These are phyloP conservation scores for Cherax destructor DNA, from an alignment of 1,140 invertebrate species.

Conservation along the genomic window DNA sequence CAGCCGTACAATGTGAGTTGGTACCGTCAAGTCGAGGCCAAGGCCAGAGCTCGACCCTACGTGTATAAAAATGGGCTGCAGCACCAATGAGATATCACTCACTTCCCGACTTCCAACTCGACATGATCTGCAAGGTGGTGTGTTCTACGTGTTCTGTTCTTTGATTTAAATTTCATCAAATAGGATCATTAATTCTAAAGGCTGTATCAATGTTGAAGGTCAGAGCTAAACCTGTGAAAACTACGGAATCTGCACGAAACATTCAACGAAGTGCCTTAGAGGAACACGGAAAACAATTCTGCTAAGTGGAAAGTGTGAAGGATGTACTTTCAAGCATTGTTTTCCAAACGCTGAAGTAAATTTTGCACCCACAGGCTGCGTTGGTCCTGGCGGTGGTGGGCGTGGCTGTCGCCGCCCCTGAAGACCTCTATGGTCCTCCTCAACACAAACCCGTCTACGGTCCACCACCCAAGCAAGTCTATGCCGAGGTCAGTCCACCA, in stretches of 20 bases:
- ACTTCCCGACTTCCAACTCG: not conserved
- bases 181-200: no score
- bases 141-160: no score
- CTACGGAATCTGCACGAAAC: no score
- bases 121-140: not conserved
- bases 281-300: no score
- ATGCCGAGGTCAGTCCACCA: no score
- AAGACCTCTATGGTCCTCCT: not conserved
- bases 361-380: not conserved
- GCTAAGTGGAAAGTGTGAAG: no score
- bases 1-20: not conserved
- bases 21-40: not conserved
- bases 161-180: no score
- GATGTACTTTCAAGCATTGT: no score
- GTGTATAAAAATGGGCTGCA: not conserved
- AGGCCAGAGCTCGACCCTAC: not conserved
- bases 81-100: not conserved
- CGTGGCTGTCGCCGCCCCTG: slow-evolving; percentile 17
- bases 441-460: not conserved
- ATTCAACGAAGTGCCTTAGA: no score
- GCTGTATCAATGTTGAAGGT: no score
- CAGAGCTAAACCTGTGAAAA: no score
- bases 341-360: not conserved
- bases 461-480: not conserved
- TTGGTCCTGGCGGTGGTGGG: slow-evolving; percentile 15